phyloP scores from a whole-genome alignment of 2,797 vertebrate species.

The Paramormyrops hopkinsi region DNA sequence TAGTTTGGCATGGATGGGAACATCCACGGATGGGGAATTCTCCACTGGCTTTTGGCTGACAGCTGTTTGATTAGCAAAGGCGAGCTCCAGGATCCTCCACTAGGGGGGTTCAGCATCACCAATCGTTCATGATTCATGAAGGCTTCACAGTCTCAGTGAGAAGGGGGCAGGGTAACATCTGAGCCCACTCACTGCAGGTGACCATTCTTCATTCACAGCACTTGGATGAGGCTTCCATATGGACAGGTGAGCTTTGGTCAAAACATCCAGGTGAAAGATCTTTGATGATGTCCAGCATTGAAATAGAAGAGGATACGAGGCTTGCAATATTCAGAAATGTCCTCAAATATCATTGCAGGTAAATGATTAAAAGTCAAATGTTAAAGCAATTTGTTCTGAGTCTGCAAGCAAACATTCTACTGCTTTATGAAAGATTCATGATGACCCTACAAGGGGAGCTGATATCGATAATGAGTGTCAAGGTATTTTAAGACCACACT shows the following conservation, averaged over 20 bases:
- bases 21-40: background rate
- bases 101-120: background rate
- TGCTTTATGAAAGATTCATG: constrained; percentile 16
- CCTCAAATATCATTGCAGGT: background rate
- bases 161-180: background rate
- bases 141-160: background rate
- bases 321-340: background rate
- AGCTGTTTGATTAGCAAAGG: background rate
- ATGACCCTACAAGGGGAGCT: background rate
- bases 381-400: constrained; percentile 19
- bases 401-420: background rate
- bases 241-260: background rate
- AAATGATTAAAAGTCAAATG: background rate
- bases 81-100: background rate
- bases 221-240: background rate
- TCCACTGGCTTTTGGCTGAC: background rate
- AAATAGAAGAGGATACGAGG: background rate
- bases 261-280: background rate
- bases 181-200: background rate
- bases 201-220: background rate
- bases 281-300: background rate
- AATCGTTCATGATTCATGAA: background rate
- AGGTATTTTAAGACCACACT: background rate
- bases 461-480: background rate
- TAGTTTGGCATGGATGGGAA: background rate